Evolutionary conservation across 1,140 invertebrate genomes (phyloP), one percentile per base, ranked within the genome.

Genomic region (Lucilia sericata): DNA sequence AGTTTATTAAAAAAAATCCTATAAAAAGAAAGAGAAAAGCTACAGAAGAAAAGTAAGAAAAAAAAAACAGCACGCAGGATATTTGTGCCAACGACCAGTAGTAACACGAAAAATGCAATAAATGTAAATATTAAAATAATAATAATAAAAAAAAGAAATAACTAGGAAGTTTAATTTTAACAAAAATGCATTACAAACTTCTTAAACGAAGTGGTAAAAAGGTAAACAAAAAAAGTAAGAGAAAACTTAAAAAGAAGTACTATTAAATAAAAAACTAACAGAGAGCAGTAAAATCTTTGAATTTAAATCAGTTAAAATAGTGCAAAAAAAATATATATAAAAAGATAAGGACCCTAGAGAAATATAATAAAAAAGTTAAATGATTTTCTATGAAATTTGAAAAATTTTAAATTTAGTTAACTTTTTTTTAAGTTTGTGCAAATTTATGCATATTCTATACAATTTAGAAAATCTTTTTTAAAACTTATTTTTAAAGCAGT

Each of bases 21-120:
- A 3, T 42, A 42, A 42, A 19, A 25, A 74, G 25, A 9, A 42
- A 36, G 42, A 47, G 36, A 78, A 78, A 76, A 42, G 17, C 7
- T 13, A 47, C 17, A 78, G 36, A 74, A 74, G 42, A 25, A 80
- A 51, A 80, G 49, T 30, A 30, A 30, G 25, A 30, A 30, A 3
- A 30, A 30, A 30, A 30, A 30, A 30, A 30, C 25, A 30, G 25
- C 25, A 80, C 36, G 42, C 42, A 21, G 42, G 42, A 51, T 49
- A 80, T 51, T 80, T 80, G 76, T 80, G 76, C 76, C 76, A 80
- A 80, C 76, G 76, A 80, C 76, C 76, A 80, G 76, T 80, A 80
- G 76, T 80, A 80, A 80, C 76, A 80, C 76, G 76, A 80, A 80
- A 80, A 49, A 80, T 80, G 76, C 76, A 49, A 80, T 80, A 80